Base-by-base conservation (phyloP, 2,113 vertebrate genomes). In the Columbina picui region DNA sequence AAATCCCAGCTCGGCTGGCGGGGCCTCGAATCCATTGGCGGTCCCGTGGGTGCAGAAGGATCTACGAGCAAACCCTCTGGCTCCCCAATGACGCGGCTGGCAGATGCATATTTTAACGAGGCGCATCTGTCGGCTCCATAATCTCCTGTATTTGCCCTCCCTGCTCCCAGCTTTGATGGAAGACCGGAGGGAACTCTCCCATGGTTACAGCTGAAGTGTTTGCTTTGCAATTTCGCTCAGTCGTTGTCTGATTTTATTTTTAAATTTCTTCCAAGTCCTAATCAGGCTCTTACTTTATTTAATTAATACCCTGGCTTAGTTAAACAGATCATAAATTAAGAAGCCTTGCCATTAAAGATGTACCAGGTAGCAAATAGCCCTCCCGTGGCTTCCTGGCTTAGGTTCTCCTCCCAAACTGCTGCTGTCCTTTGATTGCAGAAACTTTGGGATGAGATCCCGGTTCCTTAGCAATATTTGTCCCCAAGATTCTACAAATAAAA, bases 241-340 rank as follows among this genome's bases (percentile, higher is more conserved):
- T 94, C 83, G 96, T 96, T 87, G 95, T 93, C 96, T 97, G 94
- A 97, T 97, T 97, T 95, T 93, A 95, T 93, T 95, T 97, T 98
- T 93, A 93, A 91, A 89, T 98, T 95, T 96, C 95, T 96, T 57
- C 60, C 91, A 73, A 97, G 97, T 97, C 96, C 97, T 98, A 97
- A 98, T 97, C 97, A 98, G 95, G 86, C 96, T 97, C 96, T 94
- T 93, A 91, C 96, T 98, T 97, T 98, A 97, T 98, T 98, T 98
- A 98, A 98, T 98, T 98, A 98, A 98, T 98, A 97, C 96, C 94
- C 93, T 59, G 59, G 97, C 97, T 97, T 97, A 94, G 97, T 96
- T 97, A 98, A 98, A 98, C 93, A 98, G 91, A 95, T 97, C 94
- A 98, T 98, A 97, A 98, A 98, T 98, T 97, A 97, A 94, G 97